Evolutionary conservation across 2,797 vertebrate species (phyloP).

Genomic region (Chaenodraco wilsoni): DNA sequence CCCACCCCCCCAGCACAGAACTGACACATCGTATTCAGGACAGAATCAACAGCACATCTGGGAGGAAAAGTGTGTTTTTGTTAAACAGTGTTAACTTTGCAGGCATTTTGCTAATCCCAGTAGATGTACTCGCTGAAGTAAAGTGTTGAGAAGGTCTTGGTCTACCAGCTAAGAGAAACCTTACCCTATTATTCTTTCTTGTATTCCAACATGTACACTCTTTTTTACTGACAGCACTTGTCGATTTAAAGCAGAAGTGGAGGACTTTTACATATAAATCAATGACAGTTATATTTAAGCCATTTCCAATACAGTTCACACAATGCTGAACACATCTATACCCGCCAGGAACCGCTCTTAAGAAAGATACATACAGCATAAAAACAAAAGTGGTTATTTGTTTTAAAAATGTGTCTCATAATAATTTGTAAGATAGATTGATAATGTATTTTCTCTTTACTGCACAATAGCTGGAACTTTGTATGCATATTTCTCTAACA

Average conservation of each 20-base stretch:
- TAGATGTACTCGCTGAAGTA: neutral
- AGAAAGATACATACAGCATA: neutral
- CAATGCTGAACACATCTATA: no score
- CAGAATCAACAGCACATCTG: neutral
- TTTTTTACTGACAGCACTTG: constrained; percentile 1
- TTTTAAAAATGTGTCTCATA: neutral
- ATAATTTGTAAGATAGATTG: neutral
- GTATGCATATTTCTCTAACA: neutral
- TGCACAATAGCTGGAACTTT: neutral
- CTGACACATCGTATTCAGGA: constrained; percentile 34
- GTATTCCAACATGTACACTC: neutral
- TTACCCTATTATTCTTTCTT: neutral
- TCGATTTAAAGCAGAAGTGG: no score
- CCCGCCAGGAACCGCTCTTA: neutral
- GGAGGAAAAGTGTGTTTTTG: constrained; percentile 13
- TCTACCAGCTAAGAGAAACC: neutral
- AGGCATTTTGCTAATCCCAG: neutral
- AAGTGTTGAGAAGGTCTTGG: constrained; percentile 4
- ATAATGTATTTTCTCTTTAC: neutral
- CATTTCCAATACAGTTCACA: no score
- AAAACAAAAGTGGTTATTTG: neutral
- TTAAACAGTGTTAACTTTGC: constrained; percentile 55
- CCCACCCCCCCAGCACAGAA: neutral
- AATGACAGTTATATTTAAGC: no score
- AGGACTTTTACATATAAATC: no score